Conservation (phyloP, 2,113 vertebrate species). For the Macrotis lagotis region DNA sequence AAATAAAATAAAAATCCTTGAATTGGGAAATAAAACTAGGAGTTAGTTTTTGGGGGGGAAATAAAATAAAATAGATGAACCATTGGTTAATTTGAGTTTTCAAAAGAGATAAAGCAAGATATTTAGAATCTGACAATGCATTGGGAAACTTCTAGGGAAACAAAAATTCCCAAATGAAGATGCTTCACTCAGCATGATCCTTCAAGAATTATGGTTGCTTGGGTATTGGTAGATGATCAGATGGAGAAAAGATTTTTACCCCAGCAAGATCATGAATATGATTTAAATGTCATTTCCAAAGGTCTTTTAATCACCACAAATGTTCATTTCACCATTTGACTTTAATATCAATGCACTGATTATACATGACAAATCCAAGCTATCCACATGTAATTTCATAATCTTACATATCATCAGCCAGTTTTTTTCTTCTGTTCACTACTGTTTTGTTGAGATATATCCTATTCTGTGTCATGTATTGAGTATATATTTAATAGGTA, state of each 20-base stretch:
- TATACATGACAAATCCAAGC: not conserved
- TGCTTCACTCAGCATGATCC: not conserved
- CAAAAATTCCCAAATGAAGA: not conserved
- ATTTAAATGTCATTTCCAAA: not conserved
- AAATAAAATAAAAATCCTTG: not conserved
- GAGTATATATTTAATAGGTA: not conserved
- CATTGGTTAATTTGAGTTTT: not conserved
- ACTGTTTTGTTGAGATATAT: not conserved
- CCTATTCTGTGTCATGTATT: not conserved
- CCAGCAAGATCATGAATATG: not conserved
- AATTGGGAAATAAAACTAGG: not conserved
- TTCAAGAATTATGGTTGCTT: not conserved
- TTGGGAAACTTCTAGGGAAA: not conserved
- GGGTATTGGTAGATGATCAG: not conserved
- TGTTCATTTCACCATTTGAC: not conserved
- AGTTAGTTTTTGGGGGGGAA: not conserved
- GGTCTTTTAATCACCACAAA: not conserved
- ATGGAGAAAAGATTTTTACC: not conserved
- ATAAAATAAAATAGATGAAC: no score
- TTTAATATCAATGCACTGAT: not conserved
- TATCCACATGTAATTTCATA: not conserved
- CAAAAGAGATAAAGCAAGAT: not conserved
- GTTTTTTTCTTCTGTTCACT: not conserved
- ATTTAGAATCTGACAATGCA: not conserved
- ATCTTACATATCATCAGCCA: not conserved